Percentiles rank a stretch among this genome's conserved stretches.
These are phyloP conservation scores for Pheosia tremula DNA, from an alignment of 2,888 invertebrate genomes.

Conservation along the genomic window DNA sequence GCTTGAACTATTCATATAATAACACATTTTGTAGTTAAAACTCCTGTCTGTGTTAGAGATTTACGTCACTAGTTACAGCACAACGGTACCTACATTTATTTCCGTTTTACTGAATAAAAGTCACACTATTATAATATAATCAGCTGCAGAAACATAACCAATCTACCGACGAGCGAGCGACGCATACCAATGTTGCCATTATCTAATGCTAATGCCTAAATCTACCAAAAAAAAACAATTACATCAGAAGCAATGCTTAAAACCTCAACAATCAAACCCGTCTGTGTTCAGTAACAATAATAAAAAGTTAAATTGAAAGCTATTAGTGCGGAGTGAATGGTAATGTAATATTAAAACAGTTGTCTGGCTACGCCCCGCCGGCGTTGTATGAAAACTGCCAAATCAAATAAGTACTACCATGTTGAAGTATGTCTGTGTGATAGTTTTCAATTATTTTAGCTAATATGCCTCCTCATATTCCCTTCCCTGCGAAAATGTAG, in stretches of 20 bases:
- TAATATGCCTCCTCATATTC: too few relatives aligned
- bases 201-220: not conserved
- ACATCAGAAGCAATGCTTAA: slow-evolving; percentile 23
- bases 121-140: too few relatives aligned
- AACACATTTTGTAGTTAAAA: not conserved
- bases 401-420: slow-evolving; percentile 48
- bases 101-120: too few relatives aligned
- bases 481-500: too few relatives aligned
- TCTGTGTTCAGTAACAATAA: slow-evolving; percentile 48
- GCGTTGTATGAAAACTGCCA: slow-evolving; percentile 39
- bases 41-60: not conserved
- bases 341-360: slow-evolving; percentile 69
- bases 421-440: not conserved
- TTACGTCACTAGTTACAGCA: too few relatives aligned
- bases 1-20: slow-evolving; percentile 29
- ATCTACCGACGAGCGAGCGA: too few relatives aligned
- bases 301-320: slow-evolving; percentile 58
- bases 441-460: slow-evolving; percentile 2
- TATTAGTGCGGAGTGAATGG: slow-evolving; percentile 59
- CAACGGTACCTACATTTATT: too few relatives aligned
- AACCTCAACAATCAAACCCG: slow-evolving; percentile 42
- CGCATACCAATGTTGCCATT: too few relatives aligned
- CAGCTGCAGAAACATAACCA: too few relatives aligned
- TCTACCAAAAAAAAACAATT: not conserved
- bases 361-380: slow-evolving; percentile 39